Evolutionary conservation across 53 echinoderm and acorn worm species (phyloP), one percentile per base, ranked within the genome.

Genomic region (Henricia sp.): DNA sequence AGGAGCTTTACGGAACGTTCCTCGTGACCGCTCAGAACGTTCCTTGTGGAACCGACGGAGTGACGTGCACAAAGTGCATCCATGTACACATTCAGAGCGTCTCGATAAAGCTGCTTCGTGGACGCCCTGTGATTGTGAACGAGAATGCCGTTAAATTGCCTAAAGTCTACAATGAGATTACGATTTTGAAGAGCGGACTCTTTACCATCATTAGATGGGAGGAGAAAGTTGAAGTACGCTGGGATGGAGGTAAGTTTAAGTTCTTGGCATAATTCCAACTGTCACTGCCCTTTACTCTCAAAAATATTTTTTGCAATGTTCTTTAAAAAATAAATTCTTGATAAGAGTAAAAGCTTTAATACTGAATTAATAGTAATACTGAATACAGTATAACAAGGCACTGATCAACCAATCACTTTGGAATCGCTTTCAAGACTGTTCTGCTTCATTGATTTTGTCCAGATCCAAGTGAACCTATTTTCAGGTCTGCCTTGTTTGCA

Each of bases 231-330:
- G 71, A 69, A 39, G 70, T 84, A 16, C 68, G 68, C 27, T 84
- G 84, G 84, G 84, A 84, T 56, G 84, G 84, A 84, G 84, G 84
- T 84, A 29, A 71, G 55, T 46, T 29, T 20, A n/a, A n/a, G n/a
- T n/a, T n/a, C n/a, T n/a, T n/a, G n/a, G n/a, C n/a, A n/a, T n/a
- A n/a, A n/a, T n/a, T n/a, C n/a, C n/a, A n/a, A n/a, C n/a, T n/a
- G n/a, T n/a, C n/a, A n/a, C n/a, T n/a, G n/a, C n/a, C n/a, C n/a
- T n/a, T n/a, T n/a, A n/a, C n/a, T n/a, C n/a, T n/a, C n/a, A n/a
- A n/a, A n/a, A n/a, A n/a, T n/a, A n/a, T n/a, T n/a, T n/a, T n/a
- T n/a, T n/a, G n/a, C n/a, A n/a, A n/a, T n/a, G n/a, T n/a, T n/a
- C n/a, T n/a, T n/a, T n/a, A n/a, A n/a, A n/a, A n/a, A n/a, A n/a